phyloP scores from a whole-genome alignment of 2,797 vertebrate species.

The Halcyon smyrnensis region DNA sequence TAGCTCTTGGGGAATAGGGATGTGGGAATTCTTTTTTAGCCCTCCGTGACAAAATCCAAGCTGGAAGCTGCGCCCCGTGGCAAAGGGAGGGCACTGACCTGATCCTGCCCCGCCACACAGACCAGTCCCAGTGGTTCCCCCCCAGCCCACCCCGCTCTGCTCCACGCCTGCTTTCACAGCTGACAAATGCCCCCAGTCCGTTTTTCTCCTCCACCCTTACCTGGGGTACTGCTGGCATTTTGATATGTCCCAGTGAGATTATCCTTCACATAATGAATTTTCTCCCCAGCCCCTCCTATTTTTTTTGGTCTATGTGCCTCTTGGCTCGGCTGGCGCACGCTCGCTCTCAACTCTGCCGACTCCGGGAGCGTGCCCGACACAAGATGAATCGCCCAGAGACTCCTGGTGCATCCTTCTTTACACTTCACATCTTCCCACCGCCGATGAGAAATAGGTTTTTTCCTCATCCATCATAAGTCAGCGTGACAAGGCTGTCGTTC shows the following conservation, averaged over 20 bases:
- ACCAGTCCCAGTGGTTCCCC: accelerated
- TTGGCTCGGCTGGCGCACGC: background rate
- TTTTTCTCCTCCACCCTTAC: background rate
- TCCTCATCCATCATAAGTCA: constrained; percentile 80
- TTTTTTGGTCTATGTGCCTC: background rate
- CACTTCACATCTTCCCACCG: constrained; percentile 68
- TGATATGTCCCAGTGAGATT: constrained; percentile 72
- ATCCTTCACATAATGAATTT: constrained; percentile 73
- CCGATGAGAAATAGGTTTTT: constrained; percentile 76
- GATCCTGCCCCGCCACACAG: accelerated
- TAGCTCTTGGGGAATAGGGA: background rate
- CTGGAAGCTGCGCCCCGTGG: background rate
- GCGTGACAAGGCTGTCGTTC: constrained; percentile 72
- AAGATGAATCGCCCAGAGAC: constrained; percentile 74
- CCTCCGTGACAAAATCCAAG: accelerated
- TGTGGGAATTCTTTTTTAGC: accelerated
- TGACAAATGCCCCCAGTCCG: constrained; percentile 66
- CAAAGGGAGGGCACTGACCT: accelerated
- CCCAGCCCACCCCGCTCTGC: background rate
- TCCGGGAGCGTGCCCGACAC: constrained; percentile 40
- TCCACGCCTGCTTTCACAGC: constrained; percentile 67
- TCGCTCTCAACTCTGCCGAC: background rate
- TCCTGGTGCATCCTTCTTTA: constrained; percentile 75
- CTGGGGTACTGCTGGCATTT: constrained; percentile 70
- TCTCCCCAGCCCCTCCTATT: background rate